Evolutionary conservation across 1,140 invertebrate genomes (phyloP), one percentile per base, ranked within the genome.

Genomic region (Meloidogyne exigua): DNA sequence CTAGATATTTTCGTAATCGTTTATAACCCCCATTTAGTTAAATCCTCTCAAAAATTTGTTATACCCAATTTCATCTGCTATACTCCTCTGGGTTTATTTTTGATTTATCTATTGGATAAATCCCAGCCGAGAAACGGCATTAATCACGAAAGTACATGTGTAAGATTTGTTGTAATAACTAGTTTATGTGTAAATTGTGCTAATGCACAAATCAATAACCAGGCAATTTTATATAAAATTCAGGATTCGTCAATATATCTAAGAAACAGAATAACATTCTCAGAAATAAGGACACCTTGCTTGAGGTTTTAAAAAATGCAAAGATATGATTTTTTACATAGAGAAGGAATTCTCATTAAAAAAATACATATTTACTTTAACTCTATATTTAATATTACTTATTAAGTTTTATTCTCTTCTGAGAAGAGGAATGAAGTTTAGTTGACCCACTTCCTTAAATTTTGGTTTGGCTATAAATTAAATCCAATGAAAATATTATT

Each of bases 91-190:
- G 25, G 25, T 13, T 57, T 12, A 65, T 25, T 32, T 36, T 63
- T 65, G 65, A 73, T 73, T 73, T 73, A 73, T 73, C 57, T 57
- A n/a, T 63, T 26, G 71, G 28, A 18, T 36, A 73, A 73, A 62
- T 73, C 21, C 39, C 36, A 25, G 44, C 68, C 36, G 68, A 42
- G 42, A 44, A 71, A 28, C 62, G 36, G 18, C 39, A 71, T 71
- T 26, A 71, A 18, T 18, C 3, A 42, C 39, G 49, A 57, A 57
- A 57, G 49, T 57, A 57, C 49, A 57, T n/a, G 4, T 44, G 15
- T n/a, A n/a, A n/a, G 18, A 5, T 57, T 57, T 57, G 49, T 57
- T 57, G 49, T 57, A 57, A 57, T n/a, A 44, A 18, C 28, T 32
- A 18, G 36, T 39, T 57, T 57, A 57, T 57, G n/a, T 57, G 18